Base-by-base conservation (phyloP, 2,888 invertebrate genomes). In the Spodoptera picta region DNA sequence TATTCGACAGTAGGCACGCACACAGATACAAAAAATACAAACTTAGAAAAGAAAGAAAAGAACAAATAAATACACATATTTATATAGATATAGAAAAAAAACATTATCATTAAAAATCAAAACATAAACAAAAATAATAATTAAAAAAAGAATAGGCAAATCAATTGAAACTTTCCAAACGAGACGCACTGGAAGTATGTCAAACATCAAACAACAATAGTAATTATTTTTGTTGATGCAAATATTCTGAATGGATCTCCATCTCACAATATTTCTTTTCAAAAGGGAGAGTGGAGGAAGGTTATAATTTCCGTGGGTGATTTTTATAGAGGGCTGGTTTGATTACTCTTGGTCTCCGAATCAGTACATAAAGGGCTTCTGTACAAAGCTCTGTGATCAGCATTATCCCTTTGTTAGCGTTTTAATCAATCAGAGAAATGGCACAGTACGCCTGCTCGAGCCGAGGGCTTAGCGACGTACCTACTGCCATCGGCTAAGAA, bases 371-470 rank as follows among this genome's bases (percentile, higher is more conserved):
- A 92, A 94, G 90, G 93, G 94, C 92, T 94, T 94, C 92, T 71
- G 77, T 81, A 86, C 90, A 91, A 92, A 92, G 92, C 91, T 84
- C 83, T 83, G 88, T 92, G 92, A 94, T 94, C 93, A 92, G 89
- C 87, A 89, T 91, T 90, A 93, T 92, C 93, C 92, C 90, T 90
- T 92, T 93, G 94, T 94, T 92, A 88, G 89, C 81, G 89, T 90
- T 94, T 93, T 94, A 94, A 94, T 94, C 94, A 94, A 94, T 94
- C 94, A 94, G 85, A 84, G 87, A 87, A 83, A 80, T 76, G 83
- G 75, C 77, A 72, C 79, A 76, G 75, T 77, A 73, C 79, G 77
- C 80, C 77, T 83, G 78, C 80, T 82, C 79, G 69, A 77, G 62
- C 65, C 58, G 63, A 60, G 66, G 67, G 77, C 73, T 72, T 79